Base-by-base conservation (phyloP, 1,140 invertebrate genomes). In the Zaprionus camerounensis region DNA sequence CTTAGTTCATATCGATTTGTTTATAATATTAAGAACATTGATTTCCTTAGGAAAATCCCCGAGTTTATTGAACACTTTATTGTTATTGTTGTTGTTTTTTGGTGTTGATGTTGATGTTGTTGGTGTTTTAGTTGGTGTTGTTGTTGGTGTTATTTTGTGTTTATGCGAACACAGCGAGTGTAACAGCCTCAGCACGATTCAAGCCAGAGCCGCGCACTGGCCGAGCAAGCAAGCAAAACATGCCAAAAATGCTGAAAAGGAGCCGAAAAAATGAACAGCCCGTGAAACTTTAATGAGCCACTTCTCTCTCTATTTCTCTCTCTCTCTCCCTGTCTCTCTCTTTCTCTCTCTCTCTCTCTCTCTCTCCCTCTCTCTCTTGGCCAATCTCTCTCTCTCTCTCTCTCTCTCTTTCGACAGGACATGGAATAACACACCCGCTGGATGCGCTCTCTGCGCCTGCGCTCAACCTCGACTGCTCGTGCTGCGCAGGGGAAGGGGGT, bases 21-120 rank as follows among this genome's bases (percentile, higher is more conserved):
- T 70, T 70, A 53, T 62, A 46, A 44, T 17, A 31, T 55, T 55
- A 55, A 28, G 44, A 36, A 51, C 24, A 59, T 71, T 44, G 22
- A 69, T 55, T 31, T 55, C 17, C 49, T 49, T 57, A 70, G 41
- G 59, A 76, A 80, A 76, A 81, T 85, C 86, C 86, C 86, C 79
- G 86, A 91, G 86, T 69, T 80, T 38, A 61, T 77, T 90, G 85
- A 90, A 90, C 85, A 90, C 86, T 91, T 85, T 80, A 91, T 90
- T 88, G 86, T 87, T 80, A 73, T 81, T 12, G 59, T 64, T 36
- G 41, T 67, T 34, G 11, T 41, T 15, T 34, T 34, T 1, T 53
- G 22, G 1, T 26, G 31, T 22, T 56, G 31, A 1, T 41, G 28
- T 56, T 24, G 22, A 13, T 41, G 12, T 22, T 26, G 20, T 24